Conservation (phyloP, 1,140 invertebrate genomes). For the Eubasilissa regina region DNA sequence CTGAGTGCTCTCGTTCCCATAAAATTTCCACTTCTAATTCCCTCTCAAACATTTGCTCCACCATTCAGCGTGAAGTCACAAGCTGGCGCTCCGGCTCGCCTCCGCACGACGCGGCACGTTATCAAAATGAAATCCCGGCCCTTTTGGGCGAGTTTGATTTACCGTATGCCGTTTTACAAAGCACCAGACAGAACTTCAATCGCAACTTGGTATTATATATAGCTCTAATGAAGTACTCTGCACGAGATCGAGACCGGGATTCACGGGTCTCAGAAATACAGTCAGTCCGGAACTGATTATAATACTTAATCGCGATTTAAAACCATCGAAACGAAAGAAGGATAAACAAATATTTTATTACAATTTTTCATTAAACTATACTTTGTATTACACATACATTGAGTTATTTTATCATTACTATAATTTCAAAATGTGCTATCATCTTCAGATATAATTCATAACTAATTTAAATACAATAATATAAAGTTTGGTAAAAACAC, state of each 20-base stretch:
- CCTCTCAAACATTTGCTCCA: slow-evolving; percentile 32
- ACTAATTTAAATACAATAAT: too few relatives aligned
- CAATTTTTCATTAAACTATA: too few relatives aligned
- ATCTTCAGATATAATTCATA: too few relatives aligned
- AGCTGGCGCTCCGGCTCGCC: not conserved
- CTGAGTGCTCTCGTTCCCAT: slow-evolving; percentile 32
- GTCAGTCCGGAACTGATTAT: slow-evolving; percentile 17
- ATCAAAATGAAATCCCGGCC: not conserved
- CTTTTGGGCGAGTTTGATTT: not conserved
- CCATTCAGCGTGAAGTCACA: slow-evolving; percentile 14
- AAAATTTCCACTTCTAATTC: slow-evolving; percentile 39
- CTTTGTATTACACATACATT: too few relatives aligned
- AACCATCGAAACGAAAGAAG: too few relatives aligned
- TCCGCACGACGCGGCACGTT: not conserved
- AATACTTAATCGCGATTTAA: not conserved
- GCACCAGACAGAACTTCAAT: slow-evolving; percentile 5
- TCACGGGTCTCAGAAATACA: slow-evolving; percentile 15
- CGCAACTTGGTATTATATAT: not conserved
- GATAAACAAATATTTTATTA: not conserved
- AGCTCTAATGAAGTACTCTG: slow-evolving; percentile 35
- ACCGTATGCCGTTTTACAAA: slow-evolving; percentile 3
- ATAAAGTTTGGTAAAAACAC: too few relatives aligned
- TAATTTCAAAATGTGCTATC: too few relatives aligned
- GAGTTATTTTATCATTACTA: too few relatives aligned
- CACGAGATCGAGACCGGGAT: slow-evolving; percentile 13